Percentiles rank a stretch among this genome's conserved stretches.
Evolutionary conservation across 2,113 vertebrate species (phyloP).

Genomic region (Mionectes macconnelli): DNA sequence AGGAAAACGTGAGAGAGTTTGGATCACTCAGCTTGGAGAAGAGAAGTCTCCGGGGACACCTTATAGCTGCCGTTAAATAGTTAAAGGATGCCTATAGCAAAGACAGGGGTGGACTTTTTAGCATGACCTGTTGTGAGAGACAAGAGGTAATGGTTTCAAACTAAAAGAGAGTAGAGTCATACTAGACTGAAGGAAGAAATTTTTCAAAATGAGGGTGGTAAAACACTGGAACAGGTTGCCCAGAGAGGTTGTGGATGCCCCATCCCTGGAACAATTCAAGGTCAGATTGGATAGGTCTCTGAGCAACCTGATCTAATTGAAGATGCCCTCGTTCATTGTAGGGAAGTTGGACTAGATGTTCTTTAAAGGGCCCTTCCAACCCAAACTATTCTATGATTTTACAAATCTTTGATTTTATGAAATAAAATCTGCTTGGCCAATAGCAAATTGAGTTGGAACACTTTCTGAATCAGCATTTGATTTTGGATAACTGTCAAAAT

Average conservation of each 20-base stretch:
- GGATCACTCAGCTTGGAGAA: not conserved
- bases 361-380: not conserved
- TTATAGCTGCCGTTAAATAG: not conserved
- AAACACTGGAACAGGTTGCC: not conserved
- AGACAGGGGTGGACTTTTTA: not conserved
- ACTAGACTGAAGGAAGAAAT: not conserved
- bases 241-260: not conserved
- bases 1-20: not conserved
- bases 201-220: not conserved
- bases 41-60: not conserved
- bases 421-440: not conserved
- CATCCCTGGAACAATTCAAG: not conserved
- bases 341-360: not conserved
- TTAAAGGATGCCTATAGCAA: not conserved
- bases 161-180: not conserved
- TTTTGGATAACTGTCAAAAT: slow-evolving; percentile 14
- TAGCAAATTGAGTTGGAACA: not conserved
- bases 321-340: not conserved
- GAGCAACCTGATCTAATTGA: not conserved
- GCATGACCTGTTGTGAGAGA: too few species aligned
- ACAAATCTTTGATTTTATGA: not conserved
- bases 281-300: not conserved
- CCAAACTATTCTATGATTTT: not conserved
- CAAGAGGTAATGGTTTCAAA: not conserved
- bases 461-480: not conserved